These are phyloP conservation scores for Acropternis orthonyx DNA, from an alignment of 2,797 vertebrate genomes.

Conservation along the genomic window DNA sequence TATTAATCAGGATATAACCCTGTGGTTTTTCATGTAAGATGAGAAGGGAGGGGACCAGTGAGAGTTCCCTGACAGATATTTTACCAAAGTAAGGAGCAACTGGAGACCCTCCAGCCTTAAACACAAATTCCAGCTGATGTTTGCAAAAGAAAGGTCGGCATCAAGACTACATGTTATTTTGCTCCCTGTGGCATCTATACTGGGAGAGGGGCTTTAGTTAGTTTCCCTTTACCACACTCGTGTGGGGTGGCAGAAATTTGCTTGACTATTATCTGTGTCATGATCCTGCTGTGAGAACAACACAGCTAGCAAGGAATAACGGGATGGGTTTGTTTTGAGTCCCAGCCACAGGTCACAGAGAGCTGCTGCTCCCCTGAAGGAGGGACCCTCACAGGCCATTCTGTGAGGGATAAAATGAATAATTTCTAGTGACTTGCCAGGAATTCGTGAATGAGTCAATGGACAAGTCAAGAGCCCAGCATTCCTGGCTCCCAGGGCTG, in stretches of 20 bases:
- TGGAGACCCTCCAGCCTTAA: neutral
- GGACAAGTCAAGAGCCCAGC: neutral
- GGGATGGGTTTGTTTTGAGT: neutral
- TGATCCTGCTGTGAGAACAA: neutral
- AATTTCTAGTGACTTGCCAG: neutral
- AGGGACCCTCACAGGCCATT: neutral
- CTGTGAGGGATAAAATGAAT: neutral
- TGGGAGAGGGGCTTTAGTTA: neutral
- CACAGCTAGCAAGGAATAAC: neutral
- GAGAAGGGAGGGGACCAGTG: neutral
- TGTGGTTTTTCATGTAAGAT: neutral
- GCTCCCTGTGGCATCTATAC: neutral
- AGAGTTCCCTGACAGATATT: neutral
- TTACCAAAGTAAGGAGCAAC: neutral
- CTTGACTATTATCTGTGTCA: neutral
- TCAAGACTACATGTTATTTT: neutral
- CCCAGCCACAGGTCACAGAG: neutral
- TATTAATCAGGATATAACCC: neutral
- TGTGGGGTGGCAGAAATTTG: neutral
- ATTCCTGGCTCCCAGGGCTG: neutral
- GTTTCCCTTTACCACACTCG: fast-evolving
- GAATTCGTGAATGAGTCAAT: neutral
- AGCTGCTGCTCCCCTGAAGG: neutral
- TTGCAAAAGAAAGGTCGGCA: neutral
- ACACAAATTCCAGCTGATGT: neutral